Evolutionary conservation across 2,113 vertebrate species (phyloP).

Genomic region (rabbit (Oryctolagus cuniculus)): DNA sequence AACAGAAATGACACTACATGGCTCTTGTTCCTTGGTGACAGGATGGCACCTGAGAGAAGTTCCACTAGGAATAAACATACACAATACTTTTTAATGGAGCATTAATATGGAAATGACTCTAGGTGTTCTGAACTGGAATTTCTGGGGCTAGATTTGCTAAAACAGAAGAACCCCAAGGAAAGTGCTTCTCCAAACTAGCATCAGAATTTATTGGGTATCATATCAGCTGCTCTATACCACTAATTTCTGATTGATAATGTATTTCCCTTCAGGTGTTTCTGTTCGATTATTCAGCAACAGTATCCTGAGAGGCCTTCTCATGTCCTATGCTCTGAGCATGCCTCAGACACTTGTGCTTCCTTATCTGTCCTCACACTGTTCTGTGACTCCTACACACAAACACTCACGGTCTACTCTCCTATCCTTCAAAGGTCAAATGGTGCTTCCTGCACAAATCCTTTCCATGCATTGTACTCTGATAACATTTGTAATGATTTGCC

Average conservation of each 20-base stretch:
- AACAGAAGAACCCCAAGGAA: constrained; percentile 2
- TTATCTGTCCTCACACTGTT: neutral
- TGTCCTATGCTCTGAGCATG: neutral
- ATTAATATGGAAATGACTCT: constrained; percentile 30
- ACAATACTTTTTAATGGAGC: neutral
- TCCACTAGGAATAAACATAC: neutral
- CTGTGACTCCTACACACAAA: neutral
- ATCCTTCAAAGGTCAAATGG: neutral
- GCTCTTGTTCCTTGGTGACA: neutral
- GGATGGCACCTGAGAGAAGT: neutral
- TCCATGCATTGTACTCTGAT: neutral
- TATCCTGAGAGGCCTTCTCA: neutral
- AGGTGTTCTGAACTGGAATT: neutral
- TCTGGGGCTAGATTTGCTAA: neutral
- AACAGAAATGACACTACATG: neutral
- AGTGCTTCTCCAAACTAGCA: neutral
- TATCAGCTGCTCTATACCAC: neutral
- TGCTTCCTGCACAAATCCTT: neutral
- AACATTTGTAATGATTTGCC: neutral
- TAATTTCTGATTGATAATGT: neutral
- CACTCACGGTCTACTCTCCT: neutral
- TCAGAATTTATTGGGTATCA: neutral
- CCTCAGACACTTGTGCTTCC: neutral
- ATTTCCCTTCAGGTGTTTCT: neutral
- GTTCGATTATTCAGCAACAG: neutral